Evolutionary conservation across 1,140 invertebrate genomes (phyloP).

Genomic region (Idris sp.): DNA sequence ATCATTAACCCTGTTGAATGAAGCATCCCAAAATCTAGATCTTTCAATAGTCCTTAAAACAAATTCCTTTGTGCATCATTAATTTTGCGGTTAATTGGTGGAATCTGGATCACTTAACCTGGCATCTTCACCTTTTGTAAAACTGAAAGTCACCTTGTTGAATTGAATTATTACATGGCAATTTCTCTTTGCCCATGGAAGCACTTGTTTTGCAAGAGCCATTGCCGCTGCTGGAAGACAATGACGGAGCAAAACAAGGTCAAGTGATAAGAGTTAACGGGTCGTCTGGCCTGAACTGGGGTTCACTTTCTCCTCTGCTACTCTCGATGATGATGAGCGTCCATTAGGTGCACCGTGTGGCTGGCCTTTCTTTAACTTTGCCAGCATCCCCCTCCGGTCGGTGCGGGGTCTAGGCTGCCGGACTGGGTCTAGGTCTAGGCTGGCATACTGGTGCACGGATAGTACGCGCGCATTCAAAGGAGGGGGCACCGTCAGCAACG

Average conservation of each 20-base stretch:
- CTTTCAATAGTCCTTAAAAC: not conserved
- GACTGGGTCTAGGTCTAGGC: conserved; percentile 77
- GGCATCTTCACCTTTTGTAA: too few relatives aligned
- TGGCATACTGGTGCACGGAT: conserved; percentile 63
- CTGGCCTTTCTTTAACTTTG: conserved; percentile 45
- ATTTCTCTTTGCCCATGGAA: not conserved
- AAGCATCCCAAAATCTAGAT: not conserved
- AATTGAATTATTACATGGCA: too few relatives aligned
- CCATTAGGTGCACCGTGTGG: too few relatives aligned
- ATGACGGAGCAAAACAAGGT: conserved; percentile 30
- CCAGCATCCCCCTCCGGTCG: conserved; percentile 50
- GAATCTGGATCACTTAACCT: too few relatives aligned
- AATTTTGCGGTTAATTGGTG: too few relatives aligned
- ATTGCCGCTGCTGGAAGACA: conserved; percentile 12
- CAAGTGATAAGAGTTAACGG: conserved; percentile 46
- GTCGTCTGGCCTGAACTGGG: conserved; percentile 46
- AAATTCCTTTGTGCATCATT: too few relatives aligned
- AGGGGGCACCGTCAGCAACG: conserved; percentile 3
- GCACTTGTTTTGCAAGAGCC: not conserved
- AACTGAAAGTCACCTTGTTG: too few relatives aligned
- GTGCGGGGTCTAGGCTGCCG: conserved; percentile 72
- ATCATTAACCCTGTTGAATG: conserved; percentile 17
- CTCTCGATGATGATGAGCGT: too few relatives aligned
- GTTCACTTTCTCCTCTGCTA: conserved; percentile 72
- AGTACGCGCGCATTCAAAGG: conserved; percentile 9